Evolutionary conservation across 2,113 vertebrate genomes (phyloP).

Genomic region (Kryptolebias marmoratus): DNA sequence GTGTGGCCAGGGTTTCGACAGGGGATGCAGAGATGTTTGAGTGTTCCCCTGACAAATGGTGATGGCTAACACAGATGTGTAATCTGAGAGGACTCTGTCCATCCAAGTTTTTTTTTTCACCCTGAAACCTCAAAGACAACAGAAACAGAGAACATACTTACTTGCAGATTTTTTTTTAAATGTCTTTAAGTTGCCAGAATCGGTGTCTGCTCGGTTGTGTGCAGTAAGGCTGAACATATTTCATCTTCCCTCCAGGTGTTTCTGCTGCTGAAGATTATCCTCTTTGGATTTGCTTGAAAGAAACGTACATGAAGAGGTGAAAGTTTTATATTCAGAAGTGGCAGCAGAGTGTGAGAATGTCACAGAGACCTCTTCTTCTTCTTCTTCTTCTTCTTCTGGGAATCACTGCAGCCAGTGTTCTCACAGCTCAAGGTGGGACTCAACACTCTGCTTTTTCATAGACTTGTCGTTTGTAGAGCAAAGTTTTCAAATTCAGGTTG

Average conservation of each 20-base stretch:
- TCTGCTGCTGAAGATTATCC: conserved; percentile 12
- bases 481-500: too few relatives aligned
- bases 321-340: conserved; percentile 54
- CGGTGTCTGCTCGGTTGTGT: background rate
- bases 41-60: conserved; percentile 68
- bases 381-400: conserved; percentile 65
- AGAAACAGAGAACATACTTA: conserved; percentile 1
- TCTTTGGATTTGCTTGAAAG: conserved; percentile 34
- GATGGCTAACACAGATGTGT: conserved; percentile 81
- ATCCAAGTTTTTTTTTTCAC: conserved; percentile 44
- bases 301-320: conserved; percentile 47
- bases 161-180: background rate
- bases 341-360: conserved; percentile 65
- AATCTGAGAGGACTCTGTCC: conserved; percentile 65
- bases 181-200: conserved; percentile 1
- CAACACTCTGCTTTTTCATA: background rate
- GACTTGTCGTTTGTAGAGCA: background rate
- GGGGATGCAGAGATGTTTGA: conserved; percentile 71
- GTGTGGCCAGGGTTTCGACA: conserved; percentile 43
- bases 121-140: conserved; percentile 31
- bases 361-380: conserved; percentile 59
- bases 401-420: conserved; percentile 49
- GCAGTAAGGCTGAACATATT: conserved; percentile 3
- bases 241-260: conserved; percentile 15
- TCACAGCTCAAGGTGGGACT: conserved; percentile 72